Conservation (phyloP, 2,888 invertebrate species). For the Cyclophora albipunctata region DNA sequence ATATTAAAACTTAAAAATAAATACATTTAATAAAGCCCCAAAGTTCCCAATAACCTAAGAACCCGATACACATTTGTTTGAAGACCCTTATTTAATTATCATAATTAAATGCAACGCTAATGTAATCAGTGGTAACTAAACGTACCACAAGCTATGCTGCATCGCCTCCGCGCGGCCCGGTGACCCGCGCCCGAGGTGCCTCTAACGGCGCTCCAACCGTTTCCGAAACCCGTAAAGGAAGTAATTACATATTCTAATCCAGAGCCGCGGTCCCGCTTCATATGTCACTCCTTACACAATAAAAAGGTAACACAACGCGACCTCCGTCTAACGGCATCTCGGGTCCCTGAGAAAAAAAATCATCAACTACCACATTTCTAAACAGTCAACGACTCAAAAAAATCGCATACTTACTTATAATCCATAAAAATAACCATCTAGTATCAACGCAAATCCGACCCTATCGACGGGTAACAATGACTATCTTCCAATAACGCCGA, state of each 20-base stretch:
- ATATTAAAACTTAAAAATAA: too few species aligned
- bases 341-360: slow-evolving; percentile 64
- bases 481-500: slow-evolving; percentile 26
- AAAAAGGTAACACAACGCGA: slow-evolving; percentile 49
- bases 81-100: too few species aligned
- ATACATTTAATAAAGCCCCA: too few species aligned
- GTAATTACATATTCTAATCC: slow-evolving; percentile 75
- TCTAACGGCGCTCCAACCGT: slow-evolving; percentile 56
- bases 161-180: slow-evolving; percentile 7
- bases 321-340: slow-evolving; percentile 63
- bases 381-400: slow-evolving; percentile 46
- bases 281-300: slow-evolving; percentile 66
- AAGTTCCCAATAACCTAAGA: too few species aligned
- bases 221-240: slow-evolving; percentile 74
- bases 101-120: too few species aligned
- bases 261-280: slow-evolving; percentile 62
- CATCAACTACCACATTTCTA: slow-evolving; percentile 57
- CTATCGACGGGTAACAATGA: slow-evolving; percentile 23
- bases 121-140: too few species aligned
- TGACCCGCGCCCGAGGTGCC: slow-evolving; percentile 32
- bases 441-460: slow-evolving; percentile 27
- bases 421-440: slow-evolving; percentile 42
- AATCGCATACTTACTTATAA: slow-evolving; percentile 64
- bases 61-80: too few species aligned
- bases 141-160: too few species aligned